Percentiles rank a stretch among this genome's conserved stretches.
Conservation (phyloP, 2,113 vertebrate species). For the Leptobrachium ailaonicum region DNA sequence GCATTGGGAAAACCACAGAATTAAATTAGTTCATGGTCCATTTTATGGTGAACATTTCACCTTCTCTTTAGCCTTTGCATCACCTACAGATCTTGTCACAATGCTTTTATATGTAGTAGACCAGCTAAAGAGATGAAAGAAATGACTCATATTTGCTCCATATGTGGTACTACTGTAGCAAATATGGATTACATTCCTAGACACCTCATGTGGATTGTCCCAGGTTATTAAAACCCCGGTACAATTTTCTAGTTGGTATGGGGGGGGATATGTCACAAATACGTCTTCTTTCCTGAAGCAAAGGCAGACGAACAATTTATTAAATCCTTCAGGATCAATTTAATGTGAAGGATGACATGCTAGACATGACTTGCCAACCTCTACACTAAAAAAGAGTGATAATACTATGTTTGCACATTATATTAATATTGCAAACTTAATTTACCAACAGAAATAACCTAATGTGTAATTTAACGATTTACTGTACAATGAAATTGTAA, state of each 20-base stretch:
- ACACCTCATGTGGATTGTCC: slow-evolving; percentile 18
- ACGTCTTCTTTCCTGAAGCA: background rate
- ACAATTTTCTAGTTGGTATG: background rate
- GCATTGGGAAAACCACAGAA: too few relatives aligned
- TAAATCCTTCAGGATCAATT: too few relatives aligned
- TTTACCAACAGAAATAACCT: too few relatives aligned
- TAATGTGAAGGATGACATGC: too few relatives aligned
- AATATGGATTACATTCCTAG: slow-evolving; percentile 10
- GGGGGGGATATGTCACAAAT: background rate
- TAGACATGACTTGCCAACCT: too few relatives aligned
- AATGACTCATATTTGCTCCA: slow-evolving; percentile 16
- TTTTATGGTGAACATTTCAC: background rate
- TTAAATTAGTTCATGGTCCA: too few relatives aligned
- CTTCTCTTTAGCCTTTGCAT: slow-evolving; percentile 5
- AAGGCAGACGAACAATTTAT: too few relatives aligned
- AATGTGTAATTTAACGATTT: too few relatives aligned
- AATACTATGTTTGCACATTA: too few relatives aligned
- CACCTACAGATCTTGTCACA: slow-evolving; percentile 13
- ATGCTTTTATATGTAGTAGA: slow-evolving; percentile 5
- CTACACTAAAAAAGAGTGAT: too few relatives aligned
- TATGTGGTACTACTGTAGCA: slow-evolving; percentile 8
- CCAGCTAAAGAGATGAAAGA: slow-evolving; percentile 8
- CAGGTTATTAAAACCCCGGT: slow-evolving; percentile 4
- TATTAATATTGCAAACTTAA: too few relatives aligned
- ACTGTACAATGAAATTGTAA: too few relatives aligned